Evolutionary conservation across 2,888 invertebrate genomes (phyloP).

Genomic region (Andrena flavipes): DNA sequence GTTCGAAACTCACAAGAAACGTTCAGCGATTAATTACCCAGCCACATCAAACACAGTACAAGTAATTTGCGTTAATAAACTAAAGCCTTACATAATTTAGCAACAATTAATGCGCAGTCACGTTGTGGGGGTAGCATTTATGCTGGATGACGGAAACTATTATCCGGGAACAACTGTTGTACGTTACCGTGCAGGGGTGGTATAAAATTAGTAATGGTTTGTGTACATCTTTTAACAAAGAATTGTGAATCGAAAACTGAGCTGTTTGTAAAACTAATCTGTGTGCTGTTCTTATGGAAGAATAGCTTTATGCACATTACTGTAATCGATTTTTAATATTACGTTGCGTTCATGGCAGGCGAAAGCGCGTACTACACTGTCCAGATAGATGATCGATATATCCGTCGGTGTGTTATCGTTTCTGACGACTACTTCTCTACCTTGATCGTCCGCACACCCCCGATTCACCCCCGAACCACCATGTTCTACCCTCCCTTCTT

Average conservation of each 20-base stretch:
- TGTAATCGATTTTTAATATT: conserved; percentile 4
- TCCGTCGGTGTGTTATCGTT: conserved; percentile 79
- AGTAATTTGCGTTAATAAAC: conserved; percentile 68
- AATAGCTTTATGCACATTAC: too few species aligned
- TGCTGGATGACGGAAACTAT: conserved; percentile 57
- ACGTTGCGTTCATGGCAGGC: conserved; percentile 35
- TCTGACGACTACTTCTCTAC: conserved; percentile 73
- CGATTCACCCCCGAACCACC: conserved; percentile 56
- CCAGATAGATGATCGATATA: conserved; percentile 78
- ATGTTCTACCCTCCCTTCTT: conserved; percentile 55
- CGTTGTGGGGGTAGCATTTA: conserved; percentile 66
- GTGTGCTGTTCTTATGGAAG: not conserved
- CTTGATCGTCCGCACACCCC: conserved; percentile 60
- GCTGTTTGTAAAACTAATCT: not conserved
- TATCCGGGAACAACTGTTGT: conserved; percentile 62
- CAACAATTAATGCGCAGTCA: conserved; percentile 76
- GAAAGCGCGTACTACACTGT: conserved; percentile 58
- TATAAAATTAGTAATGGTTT: conserved; percentile 66
- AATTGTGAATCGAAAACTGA: conserved; percentile 35
- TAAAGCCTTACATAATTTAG: conserved; percentile 72
- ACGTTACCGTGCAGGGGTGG: conserved; percentile 49
- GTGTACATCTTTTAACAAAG: conserved; percentile 47
- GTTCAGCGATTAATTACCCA: conserved; percentile 40
- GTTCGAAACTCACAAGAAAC: not conserved
- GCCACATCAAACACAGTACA: conserved; percentile 21